Percentiles rank a stretch among this genome's conserved stretches.
Conservation (phyloP, 2,797 vertebrate genomes). For the Esox lucius region DNA sequence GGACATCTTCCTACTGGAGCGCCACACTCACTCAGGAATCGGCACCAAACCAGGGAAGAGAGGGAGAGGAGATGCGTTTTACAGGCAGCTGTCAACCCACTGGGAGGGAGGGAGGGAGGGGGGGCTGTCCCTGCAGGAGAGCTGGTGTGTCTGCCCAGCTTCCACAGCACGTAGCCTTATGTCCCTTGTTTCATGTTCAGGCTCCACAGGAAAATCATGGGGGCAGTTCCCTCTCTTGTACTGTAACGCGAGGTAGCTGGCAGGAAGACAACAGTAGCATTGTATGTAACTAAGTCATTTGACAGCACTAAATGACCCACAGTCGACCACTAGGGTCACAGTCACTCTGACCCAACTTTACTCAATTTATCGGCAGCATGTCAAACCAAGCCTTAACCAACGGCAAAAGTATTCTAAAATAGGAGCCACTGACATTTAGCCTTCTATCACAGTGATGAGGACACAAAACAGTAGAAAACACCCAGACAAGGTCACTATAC, state of each 20-base stretch:
- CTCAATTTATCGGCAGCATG: neutral
- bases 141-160: neutral
- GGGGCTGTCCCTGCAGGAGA: neutral
- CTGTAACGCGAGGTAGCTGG: neutral
- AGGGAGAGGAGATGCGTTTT: slow-evolving; percentile 43
- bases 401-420: neutral
- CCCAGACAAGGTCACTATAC: neutral
- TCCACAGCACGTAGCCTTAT: neutral
- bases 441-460: neutral
- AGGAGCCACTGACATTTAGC: neutral
- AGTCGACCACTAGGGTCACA: neutral
- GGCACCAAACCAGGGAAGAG: slow-evolving; percentile 16
- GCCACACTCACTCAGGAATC: neutral
- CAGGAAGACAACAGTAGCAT: slow-evolving; percentile 12
- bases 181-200: neutral
- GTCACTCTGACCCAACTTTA: neutral
- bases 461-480: neutral
- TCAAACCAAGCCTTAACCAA: neutral
- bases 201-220: neutral
- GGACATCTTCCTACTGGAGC: neutral
- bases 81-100: slow-evolving; percentile 60
- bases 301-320: neutral
- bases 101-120: neutral
- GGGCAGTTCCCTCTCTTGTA: neutral
- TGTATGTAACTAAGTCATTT: neutral